Evolutionary conservation across 2,888 invertebrate species (phyloP).

Genomic region (Gymnosoma rotundatum): DNA sequence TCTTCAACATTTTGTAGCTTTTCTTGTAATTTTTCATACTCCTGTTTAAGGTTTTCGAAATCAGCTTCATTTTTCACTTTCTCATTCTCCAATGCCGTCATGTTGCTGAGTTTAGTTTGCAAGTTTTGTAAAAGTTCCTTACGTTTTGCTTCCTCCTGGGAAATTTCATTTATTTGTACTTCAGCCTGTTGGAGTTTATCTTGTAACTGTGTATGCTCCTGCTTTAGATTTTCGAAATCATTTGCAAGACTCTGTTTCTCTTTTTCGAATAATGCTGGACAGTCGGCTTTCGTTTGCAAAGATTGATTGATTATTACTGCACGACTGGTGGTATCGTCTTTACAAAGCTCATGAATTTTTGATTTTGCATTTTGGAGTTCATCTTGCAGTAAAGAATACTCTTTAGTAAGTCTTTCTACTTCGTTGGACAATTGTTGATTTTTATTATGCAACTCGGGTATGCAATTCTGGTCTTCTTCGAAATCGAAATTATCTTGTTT

Average conservation of each 20-base stretch:
- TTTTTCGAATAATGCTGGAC: no score
- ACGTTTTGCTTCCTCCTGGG: background rate
- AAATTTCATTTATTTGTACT: no score
- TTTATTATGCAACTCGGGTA: constrained; percentile 42
- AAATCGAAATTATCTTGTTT: constrained; percentile 21
- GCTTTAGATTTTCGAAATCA: no score
- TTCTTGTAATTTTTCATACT: no score
- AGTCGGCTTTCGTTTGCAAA: no score
- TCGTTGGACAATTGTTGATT: constrained; percentile 29
- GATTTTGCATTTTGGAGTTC: constrained; percentile 55
- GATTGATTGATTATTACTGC: no score
- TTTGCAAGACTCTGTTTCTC: no score
- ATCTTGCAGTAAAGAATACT: constrained; percentile 28
- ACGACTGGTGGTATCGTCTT: no score
- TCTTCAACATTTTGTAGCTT: no score
- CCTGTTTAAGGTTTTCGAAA: no score
- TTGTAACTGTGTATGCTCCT: no score
- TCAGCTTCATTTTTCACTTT: constrained; percentile 33
- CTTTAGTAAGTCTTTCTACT: constrained; percentile 41
- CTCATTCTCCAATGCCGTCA: constrained; percentile 32
- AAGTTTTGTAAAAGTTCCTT: background rate
- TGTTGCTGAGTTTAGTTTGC: constrained; percentile 31
- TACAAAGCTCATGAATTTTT: constrained; percentile 49
- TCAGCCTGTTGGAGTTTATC: no score
- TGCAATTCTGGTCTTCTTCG: constrained; percentile 12